Conservation (phyloP, 2,888 invertebrate species). For the Drosophila aldrichi region DNA sequence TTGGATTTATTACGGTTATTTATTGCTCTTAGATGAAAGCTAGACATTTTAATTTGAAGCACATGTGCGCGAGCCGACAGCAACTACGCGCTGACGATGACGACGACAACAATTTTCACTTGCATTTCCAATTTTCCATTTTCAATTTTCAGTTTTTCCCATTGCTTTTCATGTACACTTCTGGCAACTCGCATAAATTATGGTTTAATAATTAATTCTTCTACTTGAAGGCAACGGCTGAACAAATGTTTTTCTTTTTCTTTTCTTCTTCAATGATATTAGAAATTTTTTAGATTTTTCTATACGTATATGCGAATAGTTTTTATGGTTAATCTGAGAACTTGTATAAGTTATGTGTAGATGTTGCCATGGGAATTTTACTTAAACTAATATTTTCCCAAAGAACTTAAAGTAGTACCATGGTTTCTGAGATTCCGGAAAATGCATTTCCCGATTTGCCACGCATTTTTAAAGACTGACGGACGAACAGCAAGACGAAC, state of each 20-base stretch:
- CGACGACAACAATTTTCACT: slow-evolving; percentile 51
- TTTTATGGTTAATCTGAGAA: not conserved
- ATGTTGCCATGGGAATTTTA: not conserved
- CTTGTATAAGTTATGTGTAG: not conserved
- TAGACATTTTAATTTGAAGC: slow-evolving; percentile 65
- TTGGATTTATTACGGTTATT: slow-evolving; percentile 61
- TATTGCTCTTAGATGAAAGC: slow-evolving; percentile 75
- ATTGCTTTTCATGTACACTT: slow-evolving; percentile 55
- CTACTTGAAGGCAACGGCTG: not conserved
- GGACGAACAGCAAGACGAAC: too few relatives aligned
- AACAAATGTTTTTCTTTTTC: not conserved
- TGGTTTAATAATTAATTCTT: slow-evolving; percentile 23
- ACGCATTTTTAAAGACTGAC: too few relatives aligned
- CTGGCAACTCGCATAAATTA: slow-evolving; percentile 54
- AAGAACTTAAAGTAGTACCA: not conserved
- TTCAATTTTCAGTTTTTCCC: not conserved
- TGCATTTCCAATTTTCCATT: slow-evolving; percentile 46
- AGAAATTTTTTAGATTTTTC: not conserved
- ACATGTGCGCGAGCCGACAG: slow-evolving; percentile 52
- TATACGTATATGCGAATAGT: not conserved
- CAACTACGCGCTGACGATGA: slow-evolving; percentile 18
- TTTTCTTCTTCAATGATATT: not conserved
- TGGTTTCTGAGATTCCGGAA: too few relatives aligned
- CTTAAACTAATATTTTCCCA: not conserved
- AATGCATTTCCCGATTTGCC: too few relatives aligned